Conservation (phyloP, 2,113 vertebrate species). For the Hemibagrus wyckioides region DNA sequence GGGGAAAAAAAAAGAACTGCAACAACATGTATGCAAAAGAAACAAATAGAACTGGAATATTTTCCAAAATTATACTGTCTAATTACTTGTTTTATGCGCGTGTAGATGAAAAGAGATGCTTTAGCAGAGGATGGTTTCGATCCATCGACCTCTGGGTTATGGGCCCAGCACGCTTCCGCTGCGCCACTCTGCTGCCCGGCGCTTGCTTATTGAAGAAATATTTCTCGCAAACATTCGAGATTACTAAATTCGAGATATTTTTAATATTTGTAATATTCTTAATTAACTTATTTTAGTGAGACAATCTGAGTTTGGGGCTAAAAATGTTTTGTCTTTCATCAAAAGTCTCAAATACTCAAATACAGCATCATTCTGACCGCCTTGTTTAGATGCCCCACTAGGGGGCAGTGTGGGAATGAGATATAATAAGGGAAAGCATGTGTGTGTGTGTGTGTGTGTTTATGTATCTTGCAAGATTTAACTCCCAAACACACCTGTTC, state of each 20-base stretch:
- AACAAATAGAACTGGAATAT: too few relatives aligned
- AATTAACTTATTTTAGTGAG: too few relatives aligned
- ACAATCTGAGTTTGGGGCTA: too few relatives aligned
- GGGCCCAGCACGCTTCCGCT: conserved; percentile 84
- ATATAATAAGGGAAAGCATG: neutral
- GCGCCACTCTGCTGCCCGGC: conserved; percentile 76
- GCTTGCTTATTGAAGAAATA: too few relatives aligned
- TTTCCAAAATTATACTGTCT: too few relatives aligned
- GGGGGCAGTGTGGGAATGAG: neutral
- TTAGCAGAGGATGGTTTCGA: conserved; percentile 83
- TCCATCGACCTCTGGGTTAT: conserved; percentile 85
- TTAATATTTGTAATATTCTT: too few relatives aligned
- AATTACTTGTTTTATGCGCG: too few relatives aligned
- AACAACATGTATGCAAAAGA: too few relatives aligned
- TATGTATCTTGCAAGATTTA: neutral
- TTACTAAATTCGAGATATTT: too few relatives aligned
- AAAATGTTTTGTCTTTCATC: neutral
- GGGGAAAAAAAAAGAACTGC: neutral
- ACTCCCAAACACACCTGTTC: neutral
- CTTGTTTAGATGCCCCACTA: neutral
- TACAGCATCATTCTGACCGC: neutral
- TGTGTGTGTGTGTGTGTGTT: neutral
- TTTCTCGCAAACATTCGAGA: too few relatives aligned
- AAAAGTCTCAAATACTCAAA: neutral
- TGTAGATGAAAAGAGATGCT: too few relatives aligned